Evolutionary conservation across 2,113 vertebrate genomes (phyloP).

Genomic region (Podiceps cristatus): DNA sequence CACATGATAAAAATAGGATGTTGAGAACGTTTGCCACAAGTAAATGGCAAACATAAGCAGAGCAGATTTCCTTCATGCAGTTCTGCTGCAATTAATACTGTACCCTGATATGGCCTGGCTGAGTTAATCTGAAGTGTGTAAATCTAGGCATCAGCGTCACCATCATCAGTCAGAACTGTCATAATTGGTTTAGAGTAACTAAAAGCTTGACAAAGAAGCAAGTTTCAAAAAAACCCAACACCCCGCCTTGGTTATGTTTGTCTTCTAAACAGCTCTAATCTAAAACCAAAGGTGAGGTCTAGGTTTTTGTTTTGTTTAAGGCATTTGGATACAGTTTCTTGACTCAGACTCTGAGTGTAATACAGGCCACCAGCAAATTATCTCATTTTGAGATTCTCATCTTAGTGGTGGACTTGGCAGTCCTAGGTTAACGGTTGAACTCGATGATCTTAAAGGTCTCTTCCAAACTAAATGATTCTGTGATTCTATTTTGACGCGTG

Average conservation of each 20-base stretch:
- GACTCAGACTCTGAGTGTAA: neutral
- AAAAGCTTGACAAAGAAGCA: neutral
- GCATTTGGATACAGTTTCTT: neutral
- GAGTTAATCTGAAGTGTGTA: neutral
- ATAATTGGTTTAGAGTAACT: neutral
- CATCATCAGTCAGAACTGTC: neutral
- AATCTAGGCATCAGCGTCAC: neutral
- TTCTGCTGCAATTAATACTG: conserved; percentile 3
- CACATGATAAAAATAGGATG: neutral
- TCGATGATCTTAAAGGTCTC: no score
- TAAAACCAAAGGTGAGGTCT: neutral
- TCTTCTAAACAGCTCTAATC: neutral
- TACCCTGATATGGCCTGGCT: neutral
- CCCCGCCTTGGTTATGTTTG: neutral
- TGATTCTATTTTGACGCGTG: neutral
- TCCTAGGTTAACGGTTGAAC: no score
- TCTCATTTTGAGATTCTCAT: no score
- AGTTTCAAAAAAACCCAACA: neutral
- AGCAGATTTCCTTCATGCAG: neutral
- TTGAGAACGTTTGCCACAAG: neutral
- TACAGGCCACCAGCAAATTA: neutral
- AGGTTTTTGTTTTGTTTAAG: neutral
- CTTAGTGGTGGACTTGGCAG: no score
- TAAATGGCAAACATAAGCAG: neutral
- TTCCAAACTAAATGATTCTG: no score